A percentile compares a stretch with the other conserved stretches of the same genome.
These are phyloP conservation scores for Drosophila azteca DNA, from an alignment of 1,140 invertebrate genomes.

Conservation along the genomic window DNA sequence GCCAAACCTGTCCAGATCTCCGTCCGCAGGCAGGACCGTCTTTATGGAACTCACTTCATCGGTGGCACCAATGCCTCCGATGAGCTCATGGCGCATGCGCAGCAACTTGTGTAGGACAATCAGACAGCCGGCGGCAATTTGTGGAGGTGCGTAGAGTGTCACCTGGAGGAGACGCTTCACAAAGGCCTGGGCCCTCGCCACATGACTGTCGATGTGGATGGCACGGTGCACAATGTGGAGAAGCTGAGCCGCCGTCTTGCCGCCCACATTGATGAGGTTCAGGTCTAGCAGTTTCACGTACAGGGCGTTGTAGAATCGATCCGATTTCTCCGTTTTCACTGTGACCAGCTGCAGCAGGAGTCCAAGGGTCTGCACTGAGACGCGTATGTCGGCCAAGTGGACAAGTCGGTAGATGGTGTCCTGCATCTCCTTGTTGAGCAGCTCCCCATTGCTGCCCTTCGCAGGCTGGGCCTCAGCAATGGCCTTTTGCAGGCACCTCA, in stretches of 20 bases:
- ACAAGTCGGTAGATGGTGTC: conserved; percentile 95
- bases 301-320: conserved; percentile 94
- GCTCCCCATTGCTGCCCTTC: conserved; percentile 60
- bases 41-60: conserved; percentile 6
- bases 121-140: conserved; percentile 74
- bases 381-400: conserved; percentile 92
- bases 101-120: conserved; percentile 82
- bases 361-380: conserved; percentile 93
- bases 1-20: conserved; percentile 81
- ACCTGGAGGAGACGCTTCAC: conserved; percentile 95
- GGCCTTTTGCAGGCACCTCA: conserved; percentile 78
- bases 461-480: conserved; percentile 75
- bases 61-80: conserved; percentile 37
- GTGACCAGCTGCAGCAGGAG: conserved; percentile 93
- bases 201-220: conserved; percentile 90
- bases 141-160: conserved; percentile 75
- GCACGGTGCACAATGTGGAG: conserved; percentile 95
- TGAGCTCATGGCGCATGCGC: conserved; percentile 67
- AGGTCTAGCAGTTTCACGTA: conserved; percentile 94
- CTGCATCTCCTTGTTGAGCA: conserved; percentile 81
- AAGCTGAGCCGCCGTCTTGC: conserved; percentile 91
- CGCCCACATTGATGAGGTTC: conserved; percentile 87
- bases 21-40: conserved; percentile 9
- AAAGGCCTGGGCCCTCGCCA: conserved; percentile 91
- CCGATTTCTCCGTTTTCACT: conserved; percentile 83